Conservation (phyloP, 1,140 invertebrate species). For the Andrena cerasifolii region DNA sequence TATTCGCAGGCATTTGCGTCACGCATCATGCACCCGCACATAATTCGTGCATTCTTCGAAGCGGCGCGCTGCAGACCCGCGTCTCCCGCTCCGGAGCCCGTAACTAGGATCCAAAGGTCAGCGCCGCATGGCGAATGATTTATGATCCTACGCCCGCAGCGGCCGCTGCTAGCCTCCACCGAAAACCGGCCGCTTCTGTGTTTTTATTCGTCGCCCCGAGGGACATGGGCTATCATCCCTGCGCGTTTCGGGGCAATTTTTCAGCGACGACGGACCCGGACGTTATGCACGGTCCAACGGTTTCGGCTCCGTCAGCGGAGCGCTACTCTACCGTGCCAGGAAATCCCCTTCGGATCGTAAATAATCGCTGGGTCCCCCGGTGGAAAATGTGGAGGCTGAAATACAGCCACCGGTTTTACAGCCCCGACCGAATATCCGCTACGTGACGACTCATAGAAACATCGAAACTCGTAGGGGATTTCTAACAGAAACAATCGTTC, state of each 20-base stretch:
- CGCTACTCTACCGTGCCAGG: no score
- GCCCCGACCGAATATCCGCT: neutral
- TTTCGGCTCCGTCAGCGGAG: neutral
- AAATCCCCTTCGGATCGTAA: neutral
- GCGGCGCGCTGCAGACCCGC: neutral
- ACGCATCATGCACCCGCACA: constrained; percentile 20
- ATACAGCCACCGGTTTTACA: neutral
- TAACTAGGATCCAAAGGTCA: constrained; percentile 4
- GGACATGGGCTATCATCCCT: neutral
- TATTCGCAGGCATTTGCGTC: constrained; percentile 26
- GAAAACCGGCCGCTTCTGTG: neutral
- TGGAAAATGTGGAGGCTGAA: no score
- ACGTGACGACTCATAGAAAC: constrained; percentile 16
- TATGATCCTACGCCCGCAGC: neutral
- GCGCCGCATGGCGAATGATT: neutral
- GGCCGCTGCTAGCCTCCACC: no score
- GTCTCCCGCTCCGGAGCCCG: neutral
- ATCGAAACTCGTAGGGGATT: neutral
- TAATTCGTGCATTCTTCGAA: constrained; percentile 29
- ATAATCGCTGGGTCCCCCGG: neutral
- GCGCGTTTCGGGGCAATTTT: constrained; percentile 6
- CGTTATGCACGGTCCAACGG: neutral
- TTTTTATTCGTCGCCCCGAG: neutral
- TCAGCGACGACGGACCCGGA: neutral
- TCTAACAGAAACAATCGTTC: neutral